Evolutionary conservation across 2,888 invertebrate species (phyloP), one percentile per base, ranked within the genome.

Genomic region (Yponomeuta evonymella): DNA sequence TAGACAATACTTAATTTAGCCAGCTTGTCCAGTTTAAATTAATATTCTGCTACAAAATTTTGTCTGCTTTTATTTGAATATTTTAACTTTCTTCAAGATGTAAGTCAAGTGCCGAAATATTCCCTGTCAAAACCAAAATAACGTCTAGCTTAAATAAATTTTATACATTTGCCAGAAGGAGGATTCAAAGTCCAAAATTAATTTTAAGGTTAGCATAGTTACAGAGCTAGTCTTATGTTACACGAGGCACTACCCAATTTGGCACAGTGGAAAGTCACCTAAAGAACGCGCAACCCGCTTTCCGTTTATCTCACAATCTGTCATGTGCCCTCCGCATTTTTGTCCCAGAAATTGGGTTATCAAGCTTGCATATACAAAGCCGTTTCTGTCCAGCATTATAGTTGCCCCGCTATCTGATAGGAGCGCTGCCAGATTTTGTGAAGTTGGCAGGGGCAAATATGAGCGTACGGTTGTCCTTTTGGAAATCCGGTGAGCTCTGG

Each of bases 261-360:
- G 51, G 51, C 51, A 58, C 51, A 12, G 15, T 5, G 15, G 1
- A 58, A 58, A 58, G 51, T 12, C 51, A 64, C 64, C 64, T 64
- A 64, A 12, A 23, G 29, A 29, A 64, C 64, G 2, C 30, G 30
- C n/a, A 29, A 30, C 30, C 29, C 12, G 33, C 65, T 12, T 65
- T 36, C 43, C 67, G 70, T 70, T 73, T 82, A 84, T 85, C 84
- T 81, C 74, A 36, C 72, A 73, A 75, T 75, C 75, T 75, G 83
- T 85, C 86, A 84, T 79, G 79, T 73, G 79, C 82, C 85, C 83
- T 81, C 15, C 51, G 83, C 82, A 81, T 83, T 83, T 83, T 80
- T 68, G 80, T 75, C 76, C 74, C 75, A 75, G 79, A 82, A 88
- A 84, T 78, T 86, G 81, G 87, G 89, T 85, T 88, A 89, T 85